Conservation (phyloP, 2,113 vertebrate species). For the Ochotona princeps region DNA sequence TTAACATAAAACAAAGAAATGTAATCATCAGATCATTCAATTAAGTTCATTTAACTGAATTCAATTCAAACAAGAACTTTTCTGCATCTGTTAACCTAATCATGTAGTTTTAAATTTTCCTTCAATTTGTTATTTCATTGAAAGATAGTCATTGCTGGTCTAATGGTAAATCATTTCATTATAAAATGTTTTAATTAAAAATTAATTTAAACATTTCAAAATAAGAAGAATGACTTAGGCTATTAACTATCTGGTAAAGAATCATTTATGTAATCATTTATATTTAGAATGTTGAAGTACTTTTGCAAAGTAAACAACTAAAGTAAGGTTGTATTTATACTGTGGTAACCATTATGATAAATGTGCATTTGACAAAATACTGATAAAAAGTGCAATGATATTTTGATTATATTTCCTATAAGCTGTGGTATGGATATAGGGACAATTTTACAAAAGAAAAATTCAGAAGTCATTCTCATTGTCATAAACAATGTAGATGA, state of each 20-base stretch:
- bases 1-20: constrained; percentile 38
- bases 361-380: constrained; percentile 1
- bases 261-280: not conserved
- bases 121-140: too few relatives aligned
- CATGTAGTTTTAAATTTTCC: too few relatives aligned
- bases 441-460: not conserved
- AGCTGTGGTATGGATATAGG: not conserved
- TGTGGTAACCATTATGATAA: not conserved
- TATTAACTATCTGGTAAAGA: not conserved
- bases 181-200: not conserved
- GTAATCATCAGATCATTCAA: not conserved
- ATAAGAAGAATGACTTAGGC: constrained; percentile 19
- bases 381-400: not conserved
- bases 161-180: not conserved
- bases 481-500: not conserved
- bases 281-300: not conserved
- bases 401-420: constrained; percentile 24
- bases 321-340: not conserved
- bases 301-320: constrained; percentile 33
- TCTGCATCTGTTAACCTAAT: too few relatives aligned
- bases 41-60: not conserved
- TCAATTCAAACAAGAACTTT: not conserved
- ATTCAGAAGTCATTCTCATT: constrained; percentile 17
- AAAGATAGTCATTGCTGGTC: too few relatives aligned
- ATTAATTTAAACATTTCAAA: not conserved